Evolutionary conservation across 1,140 invertebrate genomes (phyloP).

Genomic region (Dendrolimus punctatus): DNA sequence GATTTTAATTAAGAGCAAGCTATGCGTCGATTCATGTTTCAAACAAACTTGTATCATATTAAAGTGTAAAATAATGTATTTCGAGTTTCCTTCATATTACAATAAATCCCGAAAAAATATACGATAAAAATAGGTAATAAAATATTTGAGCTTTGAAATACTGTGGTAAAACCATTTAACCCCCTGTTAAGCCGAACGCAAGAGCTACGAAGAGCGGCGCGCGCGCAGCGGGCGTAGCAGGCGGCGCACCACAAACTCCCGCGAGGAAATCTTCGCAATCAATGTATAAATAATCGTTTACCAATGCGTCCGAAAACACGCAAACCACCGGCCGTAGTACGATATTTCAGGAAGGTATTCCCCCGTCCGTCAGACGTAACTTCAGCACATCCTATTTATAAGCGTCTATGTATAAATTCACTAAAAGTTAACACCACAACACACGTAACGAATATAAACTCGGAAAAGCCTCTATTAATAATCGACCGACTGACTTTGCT

Average conservation of each 20-base stretch:
- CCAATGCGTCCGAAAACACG: constrained; percentile 67
- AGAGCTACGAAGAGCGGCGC: constrained; percentile 13
- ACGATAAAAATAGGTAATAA: no score
- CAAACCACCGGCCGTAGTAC: constrained; percentile 63
- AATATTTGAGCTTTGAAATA: no score
- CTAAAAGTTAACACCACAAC: constrained; percentile 71
- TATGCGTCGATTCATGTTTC: no score
- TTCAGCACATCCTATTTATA: constrained; percentile 71
- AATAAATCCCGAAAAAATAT: no score
- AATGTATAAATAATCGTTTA: constrained; percentile 70
- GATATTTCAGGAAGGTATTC: constrained; percentile 72
- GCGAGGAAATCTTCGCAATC: constrained; percentile 43
- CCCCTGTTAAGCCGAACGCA: constrained; percentile 5
- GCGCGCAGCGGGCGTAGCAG: constrained; percentile 7
- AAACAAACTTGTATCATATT: no score
- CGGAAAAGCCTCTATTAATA: constrained; percentile 72
- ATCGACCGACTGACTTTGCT: constrained; percentile 71
- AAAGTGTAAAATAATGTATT: no score
- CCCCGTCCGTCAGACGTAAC: constrained; percentile 69
- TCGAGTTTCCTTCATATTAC: no score
- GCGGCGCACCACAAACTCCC: constrained; percentile 22
- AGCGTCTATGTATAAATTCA: constrained; percentile 72
- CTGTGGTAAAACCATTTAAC: no score
- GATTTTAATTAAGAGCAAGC: no score
- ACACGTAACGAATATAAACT: constrained; percentile 72